A percentile compares a stretch with the other conserved stretches of the same genome.
These are phyloP conservation scores for Malachius bipustulatus DNA, from an alignment of 2,888 invertebrate species.

Conservation along the genomic window DNA sequence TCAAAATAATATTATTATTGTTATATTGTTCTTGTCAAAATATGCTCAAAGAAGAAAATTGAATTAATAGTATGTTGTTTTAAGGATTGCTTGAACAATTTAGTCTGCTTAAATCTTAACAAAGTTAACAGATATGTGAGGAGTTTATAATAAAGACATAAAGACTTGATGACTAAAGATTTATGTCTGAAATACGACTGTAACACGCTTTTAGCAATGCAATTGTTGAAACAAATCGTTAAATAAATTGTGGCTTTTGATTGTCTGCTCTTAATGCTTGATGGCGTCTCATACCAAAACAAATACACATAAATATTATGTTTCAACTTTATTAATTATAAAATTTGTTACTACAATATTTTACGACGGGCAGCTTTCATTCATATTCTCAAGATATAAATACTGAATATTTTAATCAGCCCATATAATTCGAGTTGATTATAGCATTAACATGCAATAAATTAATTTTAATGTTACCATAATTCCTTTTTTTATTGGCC, in stretches of 20 bases:
- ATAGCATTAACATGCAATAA: constrained; percentile 5
- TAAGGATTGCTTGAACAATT: no score
- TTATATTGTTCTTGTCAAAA: no score
- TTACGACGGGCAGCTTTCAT: not conserved
- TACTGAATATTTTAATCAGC: constrained; percentile 5
- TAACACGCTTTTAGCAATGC: not conserved
- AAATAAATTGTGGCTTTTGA: not conserved
- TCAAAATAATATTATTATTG: no score
- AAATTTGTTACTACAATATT: not conserved
- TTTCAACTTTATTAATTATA: constrained; percentile 1
- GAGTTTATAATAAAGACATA: constrained; percentile 1
- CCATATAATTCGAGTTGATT: constrained; percentile 5
- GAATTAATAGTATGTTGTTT: no score
- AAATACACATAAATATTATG: not conserved
- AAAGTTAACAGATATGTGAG: no score
- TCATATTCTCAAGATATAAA: constrained; percentile 1
- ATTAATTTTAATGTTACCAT: constrained; percentile 4
- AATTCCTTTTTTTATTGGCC: no score
- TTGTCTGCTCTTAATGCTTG: no score
- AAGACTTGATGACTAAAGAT: not conserved
- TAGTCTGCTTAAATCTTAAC: no score
- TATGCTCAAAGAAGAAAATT: no score
- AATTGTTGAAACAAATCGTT: constrained; percentile 1
- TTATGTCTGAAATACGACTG: not conserved
- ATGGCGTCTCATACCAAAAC: constrained; percentile 1